These are phyloP conservation scores for Leucophenga maculata DNA, from an alignment of 2,888 invertebrate species.

Conservation along the genomic window DNA sequence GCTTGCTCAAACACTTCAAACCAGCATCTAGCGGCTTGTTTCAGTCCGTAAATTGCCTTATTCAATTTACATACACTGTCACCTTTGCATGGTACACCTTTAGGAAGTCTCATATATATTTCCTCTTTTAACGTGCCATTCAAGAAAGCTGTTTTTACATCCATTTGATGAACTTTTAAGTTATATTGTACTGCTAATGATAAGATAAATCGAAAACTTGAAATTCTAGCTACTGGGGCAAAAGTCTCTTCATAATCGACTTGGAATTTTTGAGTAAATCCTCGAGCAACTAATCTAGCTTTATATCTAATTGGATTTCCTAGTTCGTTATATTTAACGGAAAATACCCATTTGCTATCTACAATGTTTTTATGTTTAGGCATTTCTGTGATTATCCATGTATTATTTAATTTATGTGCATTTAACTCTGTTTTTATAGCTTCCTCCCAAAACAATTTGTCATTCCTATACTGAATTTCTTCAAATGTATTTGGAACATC, in stretches of 20 bases:
- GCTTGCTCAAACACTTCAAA: conserved; percentile 35
- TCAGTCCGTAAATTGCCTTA: conserved; percentile 50
- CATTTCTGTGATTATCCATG: conserved; percentile 40
- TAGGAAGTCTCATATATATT: conserved; percentile 38
- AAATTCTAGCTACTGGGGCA: conserved; percentile 39
- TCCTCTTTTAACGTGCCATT: conserved; percentile 41
- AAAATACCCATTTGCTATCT: conserved; percentile 44
- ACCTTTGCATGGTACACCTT: conserved; percentile 28
- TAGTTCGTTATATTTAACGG: conserved; percentile 38
- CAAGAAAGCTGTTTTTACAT: conserved; percentile 43
- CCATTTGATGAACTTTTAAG: conserved; percentile 42
- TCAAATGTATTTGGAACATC: conserved; percentile 39
- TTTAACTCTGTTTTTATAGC: conserved; percentile 47
- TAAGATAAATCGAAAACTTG: conserved; percentile 37
- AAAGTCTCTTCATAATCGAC: conserved; percentile 38
- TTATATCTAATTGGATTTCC: conserved; percentile 26
- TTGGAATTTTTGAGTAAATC: too few species aligned
- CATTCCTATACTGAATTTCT: conserved; percentile 39
- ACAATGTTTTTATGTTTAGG: conserved; percentile 44
- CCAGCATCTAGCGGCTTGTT: conserved; percentile 45
- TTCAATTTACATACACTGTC: conserved; percentile 25
- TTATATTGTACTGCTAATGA: conserved; percentile 37
- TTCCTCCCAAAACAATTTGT: conserved; percentile 41
- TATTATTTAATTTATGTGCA: conserved; percentile 44
- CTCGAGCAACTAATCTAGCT: not conserved